Conservation (phyloP, 2,797 vertebrate species). For the Phrynocephalus vlangalii region DNA sequence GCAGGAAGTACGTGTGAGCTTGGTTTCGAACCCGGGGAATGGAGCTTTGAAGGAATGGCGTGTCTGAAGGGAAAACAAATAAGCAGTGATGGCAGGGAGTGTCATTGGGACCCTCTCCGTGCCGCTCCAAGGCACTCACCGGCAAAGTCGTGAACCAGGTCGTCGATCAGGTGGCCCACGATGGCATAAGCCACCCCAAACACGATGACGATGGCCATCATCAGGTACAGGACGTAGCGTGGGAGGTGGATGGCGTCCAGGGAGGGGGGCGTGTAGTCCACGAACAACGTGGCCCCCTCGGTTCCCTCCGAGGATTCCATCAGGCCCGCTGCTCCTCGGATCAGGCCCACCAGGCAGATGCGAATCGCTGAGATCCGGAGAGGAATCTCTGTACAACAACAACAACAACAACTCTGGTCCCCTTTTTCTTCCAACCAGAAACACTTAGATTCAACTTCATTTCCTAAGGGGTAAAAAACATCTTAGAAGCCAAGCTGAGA, state of each 20-base stretch:
- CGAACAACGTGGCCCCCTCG: constrained; percentile 77
- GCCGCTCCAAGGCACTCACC: constrained; percentile 78
- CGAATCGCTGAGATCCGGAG: too few species aligned
- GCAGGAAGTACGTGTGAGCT: too few species aligned
- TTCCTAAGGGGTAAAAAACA: too few species aligned
- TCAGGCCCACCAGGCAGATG: too few species aligned
- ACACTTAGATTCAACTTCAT: too few species aligned
- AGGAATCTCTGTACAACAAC: too few species aligned
- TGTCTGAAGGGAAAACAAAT: not conserved
- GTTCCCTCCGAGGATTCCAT: not conserved
- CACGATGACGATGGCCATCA: constrained; percentile 84
- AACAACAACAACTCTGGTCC: too few species aligned
- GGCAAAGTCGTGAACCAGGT: constrained; percentile 88
- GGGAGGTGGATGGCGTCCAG: constrained; percentile 88
- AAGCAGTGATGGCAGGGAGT: too few species aligned
- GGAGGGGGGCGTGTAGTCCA: constrained; percentile 86
- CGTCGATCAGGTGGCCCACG: constrained; percentile 93
- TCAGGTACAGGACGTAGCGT: constrained; percentile 83
- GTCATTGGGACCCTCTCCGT: not conserved
- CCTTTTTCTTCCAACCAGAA: too few species aligned
- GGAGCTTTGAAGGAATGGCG: not conserved
- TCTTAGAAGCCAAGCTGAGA: too few species aligned
- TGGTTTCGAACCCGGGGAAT: too few species aligned
- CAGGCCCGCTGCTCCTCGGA: too few species aligned
- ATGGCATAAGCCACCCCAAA: constrained; percentile 89